Evolutionary conservation across 2,888 invertebrate genomes (phyloP).

Genomic region (Cantharis lateralis): DNA sequence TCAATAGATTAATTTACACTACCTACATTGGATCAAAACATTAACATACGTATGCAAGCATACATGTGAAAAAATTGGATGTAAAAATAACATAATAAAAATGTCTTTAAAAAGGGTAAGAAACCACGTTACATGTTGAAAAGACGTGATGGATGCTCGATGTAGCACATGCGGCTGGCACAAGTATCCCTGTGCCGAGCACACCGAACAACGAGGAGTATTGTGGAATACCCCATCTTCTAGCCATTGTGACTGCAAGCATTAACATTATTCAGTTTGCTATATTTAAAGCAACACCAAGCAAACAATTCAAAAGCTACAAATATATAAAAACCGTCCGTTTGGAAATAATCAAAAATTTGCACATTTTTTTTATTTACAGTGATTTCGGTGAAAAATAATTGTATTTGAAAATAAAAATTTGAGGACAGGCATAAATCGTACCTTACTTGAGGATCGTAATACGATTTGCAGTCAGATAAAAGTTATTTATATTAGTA

Average conservation of each 20-base stretch:
- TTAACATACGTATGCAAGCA: not conserved
- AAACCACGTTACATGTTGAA: constrained; percentile 33
- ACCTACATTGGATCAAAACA: not conserved
- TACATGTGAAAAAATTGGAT: not conserved
- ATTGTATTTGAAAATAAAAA: not conserved
- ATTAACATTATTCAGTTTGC: constrained; percentile 29
- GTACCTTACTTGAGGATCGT: not conserved
- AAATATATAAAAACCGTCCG: not conserved
- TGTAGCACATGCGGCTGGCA: constrained; percentile 48
- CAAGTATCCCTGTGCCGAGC: constrained; percentile 51
- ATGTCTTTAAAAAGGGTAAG: constrained; percentile 14
- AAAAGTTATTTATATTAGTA: not conserved
- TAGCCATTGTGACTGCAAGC: constrained; percentile 66
- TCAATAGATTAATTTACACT: not conserved
- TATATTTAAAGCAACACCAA: not conserved
- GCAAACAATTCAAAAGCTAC: not conserved
- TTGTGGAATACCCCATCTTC: constrained; percentile 57
- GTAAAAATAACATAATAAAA: constrained; percentile 23
- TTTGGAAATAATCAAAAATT: not conserved
- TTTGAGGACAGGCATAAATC: not conserved
- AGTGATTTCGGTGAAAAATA: not conserved
- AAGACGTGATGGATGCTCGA: constrained; percentile 45
- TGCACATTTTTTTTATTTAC: not conserved
- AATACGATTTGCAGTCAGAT: not conserved
- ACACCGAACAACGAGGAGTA: constrained; percentile 51